Conservation (phyloP, 2,888 invertebrate species). For the Polymixis lichenea region DNA sequence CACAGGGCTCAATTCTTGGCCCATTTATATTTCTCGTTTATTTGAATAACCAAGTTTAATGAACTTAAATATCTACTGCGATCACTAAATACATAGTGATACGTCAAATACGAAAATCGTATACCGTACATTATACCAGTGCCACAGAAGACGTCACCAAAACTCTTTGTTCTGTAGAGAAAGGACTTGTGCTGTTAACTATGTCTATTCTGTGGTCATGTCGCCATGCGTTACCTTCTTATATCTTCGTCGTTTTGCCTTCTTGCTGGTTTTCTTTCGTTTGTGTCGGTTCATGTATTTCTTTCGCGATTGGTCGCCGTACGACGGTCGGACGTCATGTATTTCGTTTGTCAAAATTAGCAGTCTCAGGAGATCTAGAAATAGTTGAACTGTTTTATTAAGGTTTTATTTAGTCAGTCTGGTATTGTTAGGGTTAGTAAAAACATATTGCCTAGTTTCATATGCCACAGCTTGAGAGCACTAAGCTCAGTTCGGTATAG, state of each 20-base stretch:
- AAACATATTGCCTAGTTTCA: background rate
- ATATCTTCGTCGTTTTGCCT: slow-evolving; percentile 69
- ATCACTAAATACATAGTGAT: background rate
- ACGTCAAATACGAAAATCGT: background rate
- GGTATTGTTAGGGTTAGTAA: background rate
- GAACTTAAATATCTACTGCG: background rate
- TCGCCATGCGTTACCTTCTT: slow-evolving; percentile 70
- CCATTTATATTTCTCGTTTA: slow-evolving; percentile 3
- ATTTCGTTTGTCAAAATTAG: slow-evolving; percentile 54
- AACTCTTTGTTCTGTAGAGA: background rate
- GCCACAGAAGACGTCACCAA: background rate
- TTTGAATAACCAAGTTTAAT: background rate
- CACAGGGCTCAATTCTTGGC: background rate
- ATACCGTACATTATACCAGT: background rate
- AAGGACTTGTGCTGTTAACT: background rate
- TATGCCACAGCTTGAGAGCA: background rate
- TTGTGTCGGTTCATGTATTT: slow-evolving; percentile 63
- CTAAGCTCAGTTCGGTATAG: background rate
- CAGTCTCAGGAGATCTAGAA: slow-evolving; percentile 53
- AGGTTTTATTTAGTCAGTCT: background rate
- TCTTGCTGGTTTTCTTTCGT: slow-evolving; percentile 69
- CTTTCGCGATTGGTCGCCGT: slow-evolving; percentile 57
- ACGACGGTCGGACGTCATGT: slow-evolving; percentile 29
- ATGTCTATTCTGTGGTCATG: background rate
- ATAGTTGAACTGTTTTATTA: background rate